Percentiles rank a stretch among this genome's conserved stretches.
These are phyloP conservation scores for Sphenopsis melanotis DNA, from an alignment of 2,797 vertebrate species.

Conservation along the genomic window DNA sequence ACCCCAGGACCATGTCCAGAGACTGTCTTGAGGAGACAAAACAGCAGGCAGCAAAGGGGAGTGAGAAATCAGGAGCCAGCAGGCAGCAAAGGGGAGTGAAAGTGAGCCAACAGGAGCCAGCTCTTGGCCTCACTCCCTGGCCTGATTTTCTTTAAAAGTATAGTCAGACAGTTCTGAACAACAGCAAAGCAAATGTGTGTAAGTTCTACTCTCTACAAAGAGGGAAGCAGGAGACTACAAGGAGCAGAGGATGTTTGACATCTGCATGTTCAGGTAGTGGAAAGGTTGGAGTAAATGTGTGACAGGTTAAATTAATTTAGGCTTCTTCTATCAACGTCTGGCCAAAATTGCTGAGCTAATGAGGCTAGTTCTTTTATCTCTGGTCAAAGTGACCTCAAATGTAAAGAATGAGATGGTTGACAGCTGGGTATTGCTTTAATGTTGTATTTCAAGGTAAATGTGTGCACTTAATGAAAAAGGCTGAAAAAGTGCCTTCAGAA, in stretches of 20 bases:
- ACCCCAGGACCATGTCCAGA: background rate
- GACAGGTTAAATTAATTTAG: background rate
- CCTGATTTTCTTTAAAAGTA: background rate
- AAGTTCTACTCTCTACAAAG: background rate
- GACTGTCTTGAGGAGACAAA: background rate
- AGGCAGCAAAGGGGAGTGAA: background rate
- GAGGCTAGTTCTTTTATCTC: background rate
- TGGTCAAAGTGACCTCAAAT: background rate
- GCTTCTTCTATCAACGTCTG: background rate
- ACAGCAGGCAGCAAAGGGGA: background rate
- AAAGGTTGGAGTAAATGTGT: background rate
- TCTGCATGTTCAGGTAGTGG: background rate
- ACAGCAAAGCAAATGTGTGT: background rate
- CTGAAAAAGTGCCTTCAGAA: background rate
- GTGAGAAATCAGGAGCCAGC: background rate
- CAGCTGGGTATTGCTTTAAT: background rate
- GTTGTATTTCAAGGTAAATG: background rate
- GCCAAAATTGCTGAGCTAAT: background rate
- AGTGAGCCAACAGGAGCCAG: background rate
- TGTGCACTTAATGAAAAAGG: background rate
- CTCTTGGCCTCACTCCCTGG: background rate
- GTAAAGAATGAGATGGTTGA: background rate
- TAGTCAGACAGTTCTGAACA: background rate
- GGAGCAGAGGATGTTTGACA: background rate
- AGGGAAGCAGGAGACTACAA: background rate